phyloP scores from a whole-genome alignment of 2,113 vertebrate genomes.

The Hemiscyllium ocellatum region DNA sequence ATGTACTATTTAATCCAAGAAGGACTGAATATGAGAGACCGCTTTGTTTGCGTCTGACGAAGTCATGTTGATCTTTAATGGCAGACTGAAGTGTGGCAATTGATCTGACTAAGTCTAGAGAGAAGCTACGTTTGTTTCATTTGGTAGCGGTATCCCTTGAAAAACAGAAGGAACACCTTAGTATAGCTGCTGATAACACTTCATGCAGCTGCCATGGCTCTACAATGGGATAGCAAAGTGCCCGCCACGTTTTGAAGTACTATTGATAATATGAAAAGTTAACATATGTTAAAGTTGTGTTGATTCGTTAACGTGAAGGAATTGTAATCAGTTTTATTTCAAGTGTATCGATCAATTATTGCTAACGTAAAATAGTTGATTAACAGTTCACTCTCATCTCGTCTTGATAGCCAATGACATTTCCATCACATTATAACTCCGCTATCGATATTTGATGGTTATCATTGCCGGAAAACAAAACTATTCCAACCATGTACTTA shows the following conservation, averaged over 20 bases:
- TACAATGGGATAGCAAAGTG: background rate
- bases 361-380: no score
- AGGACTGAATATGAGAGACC: background rate
- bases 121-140: no score
- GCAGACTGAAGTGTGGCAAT: background rate
- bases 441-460: no score
- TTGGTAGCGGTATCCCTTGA: no score
- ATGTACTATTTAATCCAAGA: background rate
- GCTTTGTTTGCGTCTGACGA: background rate
- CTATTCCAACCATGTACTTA: no score
- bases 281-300: background rate
- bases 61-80: background rate
- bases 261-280: background rate
- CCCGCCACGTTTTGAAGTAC: background rate
- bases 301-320: background rate
- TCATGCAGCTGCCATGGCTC: no score
- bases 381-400: no score
- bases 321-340: background rate
- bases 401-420: no score
- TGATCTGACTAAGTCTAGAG: background rate
- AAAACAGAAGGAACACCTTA: no score
- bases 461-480: no score
- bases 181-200: no score
- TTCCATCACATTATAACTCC: no score
- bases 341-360: background rate